A percentile compares a stretch with the other conserved stretches of the same genome.
Conservation (phyloP, 2,888 invertebrate species). For the Scaptomyza cyrtandrae region DNA sequence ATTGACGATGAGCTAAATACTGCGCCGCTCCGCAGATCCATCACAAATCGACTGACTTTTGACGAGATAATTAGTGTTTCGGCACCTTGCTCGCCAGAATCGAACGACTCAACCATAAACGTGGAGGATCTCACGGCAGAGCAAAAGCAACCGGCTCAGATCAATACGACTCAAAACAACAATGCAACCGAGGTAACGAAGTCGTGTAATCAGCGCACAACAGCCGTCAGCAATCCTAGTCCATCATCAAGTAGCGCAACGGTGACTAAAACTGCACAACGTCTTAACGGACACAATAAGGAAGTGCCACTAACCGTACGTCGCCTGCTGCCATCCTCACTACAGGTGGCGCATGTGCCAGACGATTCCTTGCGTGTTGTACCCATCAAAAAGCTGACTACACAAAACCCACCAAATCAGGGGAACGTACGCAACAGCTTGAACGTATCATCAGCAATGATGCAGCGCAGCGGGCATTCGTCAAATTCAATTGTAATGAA, state of each 20-base stretch:
- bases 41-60: not conserved
- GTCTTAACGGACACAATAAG: constrained; percentile 24
- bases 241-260: not conserved
- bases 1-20: constrained; percentile 3
- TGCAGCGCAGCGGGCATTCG: constrained; percentile 2
- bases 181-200: constrained; percentile 1
- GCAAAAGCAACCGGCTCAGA: not conserved
- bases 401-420: not conserved
- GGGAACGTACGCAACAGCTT: constrained; percentile 3
- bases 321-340: constrained; percentile 20
- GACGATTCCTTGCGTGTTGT: constrained; percentile 57
- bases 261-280: not conserved
- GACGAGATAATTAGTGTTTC: constrained; percentile 6
- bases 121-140: constrained; percentile 7
- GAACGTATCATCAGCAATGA: not conserved
- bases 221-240: not conserved
- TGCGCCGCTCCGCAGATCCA: not conserved
- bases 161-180: not conserved
- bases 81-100: constrained; percentile 18
- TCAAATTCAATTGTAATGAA: not conserved
- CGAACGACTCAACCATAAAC: constrained; percentile 6
- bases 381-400: constrained; percentile 52
- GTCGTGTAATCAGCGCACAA: not conserved
- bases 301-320: constrained; percentile 39
- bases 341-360: constrained; percentile 22